Conservation (phyloP, 1,140 invertebrate species). For the Drosophila saltans region DNA sequence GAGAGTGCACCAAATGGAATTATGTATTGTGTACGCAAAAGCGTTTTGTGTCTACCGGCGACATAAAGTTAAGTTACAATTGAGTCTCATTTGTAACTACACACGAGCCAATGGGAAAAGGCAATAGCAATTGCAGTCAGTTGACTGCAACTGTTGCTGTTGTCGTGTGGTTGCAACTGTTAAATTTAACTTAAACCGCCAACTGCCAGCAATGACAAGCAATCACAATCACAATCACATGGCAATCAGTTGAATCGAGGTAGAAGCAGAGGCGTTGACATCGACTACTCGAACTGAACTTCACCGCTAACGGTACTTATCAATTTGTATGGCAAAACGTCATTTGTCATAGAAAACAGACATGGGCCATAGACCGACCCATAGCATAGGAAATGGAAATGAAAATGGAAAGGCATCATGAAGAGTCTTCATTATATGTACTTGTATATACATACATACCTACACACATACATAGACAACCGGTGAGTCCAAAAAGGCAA, state of each 20-base stretch:
- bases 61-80: slow-evolving; percentile 30
- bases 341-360: slow-evolving; percentile 57
- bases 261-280: slow-evolving; percentile 47
- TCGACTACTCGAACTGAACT: slow-evolving; percentile 48
- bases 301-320: slow-evolving; percentile 70
- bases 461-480: slow-evolving; percentile 12
- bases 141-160: slow-evolving; percentile 45
- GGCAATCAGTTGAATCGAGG: slow-evolving; percentile 8
- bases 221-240: slow-evolving; percentile 46
- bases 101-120: slow-evolving; percentile 54
- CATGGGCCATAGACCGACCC: slow-evolving; percentile 14
- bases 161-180: slow-evolving; percentile 19
- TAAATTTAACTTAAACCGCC: slow-evolving; percentile 43
- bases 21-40: background rate
- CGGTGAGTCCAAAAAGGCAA: slow-evolving; percentile 36
- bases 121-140: background rate
- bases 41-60: background rate
- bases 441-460: too few relatives aligned
- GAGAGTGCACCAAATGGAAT: slow-evolving; percentile 58
- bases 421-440: slow-evolving; percentile 57
- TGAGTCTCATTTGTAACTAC: slow-evolving; percentile 48
- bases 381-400: slow-evolving; percentile 23
- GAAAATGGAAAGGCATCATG: slow-evolving; percentile 42
- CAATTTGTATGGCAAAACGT: slow-evolving; percentile 68
- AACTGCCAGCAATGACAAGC: slow-evolving; percentile 60